Evolutionary conservation across 2,113 vertebrate genomes (phyloP).

Genomic region (Spermophilus dauricus): DNA sequence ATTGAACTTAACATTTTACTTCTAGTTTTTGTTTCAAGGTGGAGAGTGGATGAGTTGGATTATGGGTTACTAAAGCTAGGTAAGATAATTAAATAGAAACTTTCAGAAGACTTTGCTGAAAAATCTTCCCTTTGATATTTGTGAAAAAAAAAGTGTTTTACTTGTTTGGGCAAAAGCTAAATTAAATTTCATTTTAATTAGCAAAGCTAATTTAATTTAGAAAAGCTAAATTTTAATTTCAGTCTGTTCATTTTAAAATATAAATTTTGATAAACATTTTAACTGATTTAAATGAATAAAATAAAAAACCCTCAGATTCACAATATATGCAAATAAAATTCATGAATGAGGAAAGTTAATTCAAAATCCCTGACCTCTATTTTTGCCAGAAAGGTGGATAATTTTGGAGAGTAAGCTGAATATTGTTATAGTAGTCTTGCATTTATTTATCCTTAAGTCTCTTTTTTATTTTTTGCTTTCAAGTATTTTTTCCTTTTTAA

Average conservation of each 20-base stretch:
- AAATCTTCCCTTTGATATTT: constrained; percentile 23
- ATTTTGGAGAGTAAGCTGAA: constrained; percentile 35
- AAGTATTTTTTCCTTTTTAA: no score
- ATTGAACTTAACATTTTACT: neutral
- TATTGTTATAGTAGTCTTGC: neutral
- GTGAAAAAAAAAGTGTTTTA: neutral
- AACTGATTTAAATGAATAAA: constrained; percentile 20
- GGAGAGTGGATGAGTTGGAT: neutral
- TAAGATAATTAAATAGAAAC: neutral
- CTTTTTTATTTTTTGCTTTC: neutral
- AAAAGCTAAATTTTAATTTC: constrained; percentile 6
- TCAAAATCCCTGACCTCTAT: neutral
- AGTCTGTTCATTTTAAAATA: neutral
- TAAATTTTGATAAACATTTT: constrained; percentile 8
- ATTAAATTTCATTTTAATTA: constrained; percentile 17
- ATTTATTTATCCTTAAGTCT: neutral
- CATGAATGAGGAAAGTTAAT: constrained; percentile 17
- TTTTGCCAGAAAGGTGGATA: neutral
- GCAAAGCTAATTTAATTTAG: constrained; percentile 25
- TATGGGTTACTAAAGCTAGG: neutral
- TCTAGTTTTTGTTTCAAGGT: neutral
- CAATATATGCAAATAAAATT: constrained; percentile 8
- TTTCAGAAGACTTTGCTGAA: neutral
- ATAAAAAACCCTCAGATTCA: constrained; percentile 9
- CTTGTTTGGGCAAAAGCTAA: neutral